phyloP scores from a whole-genome alignment of 1,140 invertebrate genomes.

The Drosophila suzukii region DNA sequence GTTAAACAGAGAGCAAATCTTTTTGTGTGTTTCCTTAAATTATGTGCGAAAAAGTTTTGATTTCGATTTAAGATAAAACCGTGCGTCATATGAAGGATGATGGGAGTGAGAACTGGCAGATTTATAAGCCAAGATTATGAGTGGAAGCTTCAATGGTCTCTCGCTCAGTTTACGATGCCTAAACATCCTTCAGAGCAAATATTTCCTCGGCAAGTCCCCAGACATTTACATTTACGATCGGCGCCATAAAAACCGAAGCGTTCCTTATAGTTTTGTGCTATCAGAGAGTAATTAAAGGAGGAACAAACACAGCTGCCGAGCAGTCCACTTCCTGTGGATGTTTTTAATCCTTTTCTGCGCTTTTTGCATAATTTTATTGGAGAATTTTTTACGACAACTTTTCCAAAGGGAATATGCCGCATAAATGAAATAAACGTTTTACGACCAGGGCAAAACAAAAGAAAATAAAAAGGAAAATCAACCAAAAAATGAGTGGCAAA shows the following conservation, averaged over 20 bases:
- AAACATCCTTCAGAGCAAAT: slow-evolving; percentile 24
- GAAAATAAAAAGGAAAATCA: slow-evolving; percentile 51
- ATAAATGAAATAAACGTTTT: slow-evolving; percentile 81
- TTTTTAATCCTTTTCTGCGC: slow-evolving; percentile 71
- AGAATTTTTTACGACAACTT: slow-evolving; percentile 60
- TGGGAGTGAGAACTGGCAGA: slow-evolving; percentile 28
- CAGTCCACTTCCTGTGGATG: slow-evolving; percentile 52
- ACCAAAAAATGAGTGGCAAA: slow-evolving; percentile 58
- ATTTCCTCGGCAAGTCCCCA: slow-evolving; percentile 26
- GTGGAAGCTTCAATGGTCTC: slow-evolving; percentile 3
- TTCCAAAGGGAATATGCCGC: slow-evolving; percentile 76
- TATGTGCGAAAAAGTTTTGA: slow-evolving; percentile 68
- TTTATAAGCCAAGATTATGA: slow-evolving; percentile 56
- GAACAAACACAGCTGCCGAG: slow-evolving; percentile 60
- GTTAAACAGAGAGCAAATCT: slow-evolving; percentile 10
- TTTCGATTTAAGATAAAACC: slow-evolving; percentile 55
- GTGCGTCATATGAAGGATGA: slow-evolving; percentile 50
- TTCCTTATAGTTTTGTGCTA: slow-evolving; percentile 64
- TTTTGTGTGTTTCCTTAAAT: slow-evolving; percentile 53
- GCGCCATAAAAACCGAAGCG: slow-evolving; percentile 60
- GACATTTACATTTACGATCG: slow-evolving; percentile 55
- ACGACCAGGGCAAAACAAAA: slow-evolving; percentile 57
- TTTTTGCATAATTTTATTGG: slow-evolving; percentile 77
- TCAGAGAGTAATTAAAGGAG: slow-evolving; percentile 71
- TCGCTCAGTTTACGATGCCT: slow-evolving; percentile 16